Conservation (phyloP, 2,113 vertebrate species). For the Pseudopodoces humilis region DNA sequence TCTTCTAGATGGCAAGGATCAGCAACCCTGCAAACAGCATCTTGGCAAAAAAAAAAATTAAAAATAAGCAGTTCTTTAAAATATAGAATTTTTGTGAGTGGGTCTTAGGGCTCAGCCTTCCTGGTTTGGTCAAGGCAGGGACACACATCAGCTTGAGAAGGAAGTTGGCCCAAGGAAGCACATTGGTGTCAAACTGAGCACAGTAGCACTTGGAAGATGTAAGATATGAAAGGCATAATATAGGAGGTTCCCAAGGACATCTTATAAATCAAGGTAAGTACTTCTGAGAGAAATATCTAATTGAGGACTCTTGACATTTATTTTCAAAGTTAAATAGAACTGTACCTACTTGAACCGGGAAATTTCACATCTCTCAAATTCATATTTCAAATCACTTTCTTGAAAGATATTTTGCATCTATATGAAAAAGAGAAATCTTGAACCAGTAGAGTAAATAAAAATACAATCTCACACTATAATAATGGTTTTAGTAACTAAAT, state of each 20-base stretch:
- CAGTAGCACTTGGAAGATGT: not conserved
- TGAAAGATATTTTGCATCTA: constrained; percentile 74
- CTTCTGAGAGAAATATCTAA: not conserved
- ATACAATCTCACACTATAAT: not conserved
- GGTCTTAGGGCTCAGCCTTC: not conserved
- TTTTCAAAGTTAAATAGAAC: not conserved
- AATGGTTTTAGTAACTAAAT: not conserved
- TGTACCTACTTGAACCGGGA: constrained; percentile 73
- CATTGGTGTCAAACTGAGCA: not conserved
- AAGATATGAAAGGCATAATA: not conserved
- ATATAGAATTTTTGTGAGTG: not conserved
- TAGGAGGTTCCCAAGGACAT: rapidly evolving
- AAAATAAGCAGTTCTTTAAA: not conserved
- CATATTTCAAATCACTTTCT: constrained; percentile 64
- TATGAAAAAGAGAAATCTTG: not conserved
- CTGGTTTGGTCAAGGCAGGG: not conserved
- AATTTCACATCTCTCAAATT: constrained; percentile 68
- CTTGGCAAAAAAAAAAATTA: too few species aligned
- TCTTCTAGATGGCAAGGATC: not conserved
- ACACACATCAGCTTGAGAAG: not conserved
- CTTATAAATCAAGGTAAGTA: not conserved
- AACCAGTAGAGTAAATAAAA: not conserved
- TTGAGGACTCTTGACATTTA: not conserved
- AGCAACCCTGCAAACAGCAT: not conserved
- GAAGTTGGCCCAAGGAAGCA: not conserved